Percentiles rank a stretch among this genome's conserved stretches.
phyloP scores from a whole-genome alignment of 2,888 invertebrate genomes.

The Scaptomyza reducta region DNA sequence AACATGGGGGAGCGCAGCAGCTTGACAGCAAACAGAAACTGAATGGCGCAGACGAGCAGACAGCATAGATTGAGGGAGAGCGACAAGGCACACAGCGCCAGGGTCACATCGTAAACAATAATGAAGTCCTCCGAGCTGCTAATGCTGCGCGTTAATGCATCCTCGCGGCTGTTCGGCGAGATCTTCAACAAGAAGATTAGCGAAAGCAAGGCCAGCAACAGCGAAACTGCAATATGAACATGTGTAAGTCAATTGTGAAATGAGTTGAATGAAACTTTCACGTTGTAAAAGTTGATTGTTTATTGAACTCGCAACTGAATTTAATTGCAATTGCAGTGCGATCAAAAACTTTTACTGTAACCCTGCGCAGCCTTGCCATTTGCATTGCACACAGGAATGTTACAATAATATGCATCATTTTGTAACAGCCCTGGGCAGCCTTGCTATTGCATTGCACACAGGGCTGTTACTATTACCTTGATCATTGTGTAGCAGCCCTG shows the following conservation, averaged over 20 bases:
- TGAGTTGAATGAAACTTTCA: background rate
- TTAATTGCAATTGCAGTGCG: background rate
- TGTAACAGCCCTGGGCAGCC: background rate
- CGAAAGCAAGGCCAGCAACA: constrained; percentile 92
- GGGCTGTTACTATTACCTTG: background rate
- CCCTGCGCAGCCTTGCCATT: too few relatives aligned
- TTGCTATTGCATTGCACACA: background rate
- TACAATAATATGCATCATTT: background rate
- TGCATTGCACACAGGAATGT: background rate
- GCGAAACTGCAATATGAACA: constrained; percentile 86
- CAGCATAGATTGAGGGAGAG: constrained; percentile 95
- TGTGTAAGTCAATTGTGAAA: background rate
- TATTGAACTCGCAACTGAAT: too few relatives aligned
- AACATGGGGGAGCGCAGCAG: constrained; percentile 93
- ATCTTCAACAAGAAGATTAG: constrained; percentile 94
- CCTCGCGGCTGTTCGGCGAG: constrained; percentile 86
- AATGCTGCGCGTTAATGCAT: constrained; percentile 85
- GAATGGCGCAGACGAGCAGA: constrained; percentile 95
- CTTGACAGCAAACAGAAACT: constrained; percentile 96
- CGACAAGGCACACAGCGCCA: constrained; percentile 94
- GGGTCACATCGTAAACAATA: constrained; percentile 95
- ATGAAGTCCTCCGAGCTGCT: constrained; percentile 90
- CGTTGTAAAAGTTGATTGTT: background rate
- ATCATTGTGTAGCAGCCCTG: background rate
- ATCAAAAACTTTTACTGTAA: background rate